Evolutionary conservation across 2,888 invertebrate species (phyloP).

Genomic region (Mamestra brassicae): DNA sequence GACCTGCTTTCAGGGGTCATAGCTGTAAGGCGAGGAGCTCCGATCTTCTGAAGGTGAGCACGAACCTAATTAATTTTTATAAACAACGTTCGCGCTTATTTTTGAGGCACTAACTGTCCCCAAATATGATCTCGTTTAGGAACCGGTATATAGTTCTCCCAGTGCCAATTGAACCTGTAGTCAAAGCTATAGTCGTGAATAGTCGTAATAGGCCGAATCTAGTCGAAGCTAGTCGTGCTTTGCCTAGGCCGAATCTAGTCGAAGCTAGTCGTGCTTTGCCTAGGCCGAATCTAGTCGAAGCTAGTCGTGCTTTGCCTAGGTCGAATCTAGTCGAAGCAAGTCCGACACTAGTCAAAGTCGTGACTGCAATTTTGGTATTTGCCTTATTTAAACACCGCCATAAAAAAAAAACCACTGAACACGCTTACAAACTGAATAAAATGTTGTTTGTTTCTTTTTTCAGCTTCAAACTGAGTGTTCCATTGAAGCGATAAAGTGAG

Average conservation of each 20-base stretch:
- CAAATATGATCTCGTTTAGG: no score
- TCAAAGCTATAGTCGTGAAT: background rate
- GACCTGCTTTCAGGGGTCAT: slow-evolving; percentile 62
- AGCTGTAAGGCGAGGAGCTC: slow-evolving; percentile 20
- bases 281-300: background rate
- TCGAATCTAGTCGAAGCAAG: background rate
- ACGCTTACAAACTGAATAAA: background rate
- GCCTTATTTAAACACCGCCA: background rate
- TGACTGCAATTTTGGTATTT: no score
- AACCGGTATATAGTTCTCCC: no score
- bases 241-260: background rate
- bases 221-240: no score
- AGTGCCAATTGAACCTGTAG: no score
- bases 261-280: background rate
- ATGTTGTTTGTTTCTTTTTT: slow-evolving; percentile 8
- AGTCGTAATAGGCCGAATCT: no score
- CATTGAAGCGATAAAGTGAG: slow-evolving; percentile 24
- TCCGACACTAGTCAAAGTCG: no score
- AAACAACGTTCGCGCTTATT: background rate
- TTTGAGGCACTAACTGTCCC: background rate
- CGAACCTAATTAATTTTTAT: background rate
- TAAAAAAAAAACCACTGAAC: no score
- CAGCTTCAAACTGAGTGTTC: slow-evolving; percentile 20
- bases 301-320: background rate
- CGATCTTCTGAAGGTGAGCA: slow-evolving; percentile 43